phyloP scores from a whole-genome alignment of 53 echinoderm and acorn worm genomes.

The Antedon mediterranea region DNA sequence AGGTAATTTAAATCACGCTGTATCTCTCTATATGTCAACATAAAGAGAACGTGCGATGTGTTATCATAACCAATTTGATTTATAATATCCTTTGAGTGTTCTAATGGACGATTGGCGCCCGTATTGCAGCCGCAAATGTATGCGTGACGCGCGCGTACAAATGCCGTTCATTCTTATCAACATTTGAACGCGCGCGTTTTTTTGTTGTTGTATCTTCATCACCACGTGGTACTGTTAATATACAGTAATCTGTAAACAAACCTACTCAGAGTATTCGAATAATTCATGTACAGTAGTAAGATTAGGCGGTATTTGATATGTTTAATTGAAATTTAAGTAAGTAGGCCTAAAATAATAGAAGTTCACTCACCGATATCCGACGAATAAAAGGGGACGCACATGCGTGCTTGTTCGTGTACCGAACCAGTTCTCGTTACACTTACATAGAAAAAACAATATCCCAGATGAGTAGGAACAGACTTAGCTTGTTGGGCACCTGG shows the following conservation, averaged over 20 bases:
- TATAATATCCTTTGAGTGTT: neutral
- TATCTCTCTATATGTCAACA: neutral
- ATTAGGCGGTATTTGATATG: too few relatives aligned
- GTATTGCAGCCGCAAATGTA: too few relatives aligned
- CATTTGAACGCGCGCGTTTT: too few relatives aligned
- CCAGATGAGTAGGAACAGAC: constrained; percentile 2
- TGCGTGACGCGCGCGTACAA: too few relatives aligned
- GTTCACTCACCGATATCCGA: neutral
- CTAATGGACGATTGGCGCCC: neutral
- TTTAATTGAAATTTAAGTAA: too few relatives aligned
- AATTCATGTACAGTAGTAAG: too few relatives aligned
- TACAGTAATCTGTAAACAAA: too few relatives aligned
- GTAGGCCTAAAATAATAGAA: too few relatives aligned
- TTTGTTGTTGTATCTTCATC: too few relatives aligned
- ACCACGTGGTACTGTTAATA: too few relatives aligned
- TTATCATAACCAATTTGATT: neutral
- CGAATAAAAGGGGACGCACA: constrained; percentile 33
- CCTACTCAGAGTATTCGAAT: too few relatives aligned
- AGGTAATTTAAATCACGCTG: neutral
- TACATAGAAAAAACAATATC: constrained; percentile 67
- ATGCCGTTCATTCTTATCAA: too few relatives aligned
- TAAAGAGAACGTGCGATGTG: neutral
- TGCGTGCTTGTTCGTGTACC: constrained; percentile 35
- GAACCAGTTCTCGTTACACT: constrained; percentile 55
- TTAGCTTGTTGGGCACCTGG: neutral